Conservation (phyloP, 2,797 vertebrate species). For the Staurois parvus region DNA sequence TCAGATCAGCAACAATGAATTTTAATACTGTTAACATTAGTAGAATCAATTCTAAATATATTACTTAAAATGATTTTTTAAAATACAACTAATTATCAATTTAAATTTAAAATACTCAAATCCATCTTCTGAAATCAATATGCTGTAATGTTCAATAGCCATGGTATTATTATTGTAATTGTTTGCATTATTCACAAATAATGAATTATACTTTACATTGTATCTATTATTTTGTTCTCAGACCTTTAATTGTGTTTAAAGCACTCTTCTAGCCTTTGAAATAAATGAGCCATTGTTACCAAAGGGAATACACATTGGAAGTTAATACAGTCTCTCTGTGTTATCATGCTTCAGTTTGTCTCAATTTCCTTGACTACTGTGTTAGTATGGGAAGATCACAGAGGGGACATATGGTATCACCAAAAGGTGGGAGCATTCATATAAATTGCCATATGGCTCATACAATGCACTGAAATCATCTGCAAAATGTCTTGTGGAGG, state of each 20-base stretch:
- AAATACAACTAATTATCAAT: no score
- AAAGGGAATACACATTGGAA: constrained; percentile 49
- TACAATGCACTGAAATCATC: constrained; percentile 53
- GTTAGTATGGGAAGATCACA: constrained; percentile 35
- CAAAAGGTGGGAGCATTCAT: constrained; percentile 53
- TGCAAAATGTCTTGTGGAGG: constrained; percentile 48
- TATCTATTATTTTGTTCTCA: neutral
- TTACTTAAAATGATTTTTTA: no score
- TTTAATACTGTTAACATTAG: no score
- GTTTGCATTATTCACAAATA: neutral
- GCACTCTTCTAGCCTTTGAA: constrained; percentile 20
- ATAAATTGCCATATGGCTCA: constrained; percentile 53
- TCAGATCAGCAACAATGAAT: no score
- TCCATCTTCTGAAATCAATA: no score
- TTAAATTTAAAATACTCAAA: no score
- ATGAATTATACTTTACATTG: neutral
- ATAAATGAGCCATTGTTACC: constrained; percentile 43
- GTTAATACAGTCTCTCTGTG: constrained; percentile 50
- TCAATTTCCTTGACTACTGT: constrained; percentile 57
- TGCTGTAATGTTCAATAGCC: no score
- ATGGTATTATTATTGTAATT: neutral
- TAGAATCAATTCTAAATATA: no score
- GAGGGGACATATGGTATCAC: constrained; percentile 57
- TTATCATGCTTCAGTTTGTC: constrained; percentile 50
- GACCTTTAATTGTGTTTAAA: constrained; percentile 5